Conservation (phyloP, 2,113 vertebrate species). For the Bostrychus sinensis region DNA sequence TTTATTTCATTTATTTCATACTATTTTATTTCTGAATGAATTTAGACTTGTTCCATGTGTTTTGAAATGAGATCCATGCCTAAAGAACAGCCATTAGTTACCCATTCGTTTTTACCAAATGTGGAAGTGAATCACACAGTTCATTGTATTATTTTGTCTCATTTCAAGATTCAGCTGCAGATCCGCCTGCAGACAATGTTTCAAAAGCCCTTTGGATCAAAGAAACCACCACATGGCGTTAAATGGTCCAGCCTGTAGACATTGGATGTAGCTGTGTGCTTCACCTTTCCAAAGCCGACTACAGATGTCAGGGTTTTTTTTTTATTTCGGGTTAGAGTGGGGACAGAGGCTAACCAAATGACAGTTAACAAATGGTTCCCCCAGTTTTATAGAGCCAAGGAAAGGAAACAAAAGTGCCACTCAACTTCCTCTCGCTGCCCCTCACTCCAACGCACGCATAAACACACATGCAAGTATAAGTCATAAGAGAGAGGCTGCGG, state of each 20-base stretch:
- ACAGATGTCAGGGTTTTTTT: constrained; percentile 61
- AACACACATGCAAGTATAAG: constrained; percentile 41
- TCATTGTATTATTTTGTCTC: constrained; percentile 17
- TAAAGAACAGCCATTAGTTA: constrained; percentile 5
- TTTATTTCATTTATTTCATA: too few relatives aligned
- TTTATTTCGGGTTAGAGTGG: constrained; percentile 61
- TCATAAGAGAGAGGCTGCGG: constrained; percentile 32
- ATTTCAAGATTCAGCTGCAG: constrained; percentile 24
- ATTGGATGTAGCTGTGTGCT: constrained; percentile 29
- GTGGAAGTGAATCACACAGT: constrained; percentile 36
- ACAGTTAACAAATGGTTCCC: constrained; percentile 63
- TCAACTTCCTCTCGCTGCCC: constrained; percentile 46
- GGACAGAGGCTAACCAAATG: constrained; percentile 55
- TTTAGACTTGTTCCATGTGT: constrained; percentile 11
- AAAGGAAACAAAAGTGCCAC: constrained; percentile 60
- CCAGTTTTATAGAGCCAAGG: constrained; percentile 53
- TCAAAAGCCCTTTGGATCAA: constrained; percentile 51
- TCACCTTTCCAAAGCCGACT: constrained; percentile 50
- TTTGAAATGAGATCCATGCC: constrained; percentile 31
- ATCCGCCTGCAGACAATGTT: constrained; percentile 15
- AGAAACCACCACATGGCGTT: constrained; percentile 39
- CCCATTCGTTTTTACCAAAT: constrained; percentile 2
- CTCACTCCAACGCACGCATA: constrained; percentile 11
- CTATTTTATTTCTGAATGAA: constrained; percentile 1
- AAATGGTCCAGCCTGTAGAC: constrained; percentile 32